A percentile compares a stretch with the other conserved stretches of the same genome.
These are phyloP conservation scores for Pachydiplax longipennis DNA, from an alignment of 2,888 invertebrate species.

Conservation along the genomic window DNA sequence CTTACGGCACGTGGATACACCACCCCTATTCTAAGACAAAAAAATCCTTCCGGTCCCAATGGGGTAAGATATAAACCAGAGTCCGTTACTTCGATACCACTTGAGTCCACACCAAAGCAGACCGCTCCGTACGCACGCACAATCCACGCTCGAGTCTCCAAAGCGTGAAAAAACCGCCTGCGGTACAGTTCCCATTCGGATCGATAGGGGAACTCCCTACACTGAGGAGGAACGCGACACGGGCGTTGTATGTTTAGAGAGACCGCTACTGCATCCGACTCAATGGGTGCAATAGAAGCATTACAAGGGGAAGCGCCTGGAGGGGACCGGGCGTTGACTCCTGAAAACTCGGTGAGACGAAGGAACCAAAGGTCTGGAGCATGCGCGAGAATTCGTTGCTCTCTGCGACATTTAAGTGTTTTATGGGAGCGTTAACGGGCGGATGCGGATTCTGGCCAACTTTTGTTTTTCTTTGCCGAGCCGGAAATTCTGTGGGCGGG, in stretches of 20 bases:
- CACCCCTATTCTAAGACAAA: too few species aligned
- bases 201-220: background rate
- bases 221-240: background rate
- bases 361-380: background rate
- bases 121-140: too few species aligned
- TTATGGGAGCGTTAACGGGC: background rate
- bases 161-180: too few species aligned
- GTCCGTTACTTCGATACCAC: too few species aligned
- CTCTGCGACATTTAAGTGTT: background rate
- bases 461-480: background rate
- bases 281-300: background rate
- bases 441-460: background rate
- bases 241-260: background rate
- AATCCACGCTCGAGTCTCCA: too few species aligned
- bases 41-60: too few species aligned
- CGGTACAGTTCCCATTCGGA: background rate
- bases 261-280: background rate
- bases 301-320: background rate
- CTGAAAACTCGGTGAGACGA: background rate
- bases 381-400: background rate
- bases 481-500: background rate
- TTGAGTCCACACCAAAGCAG: too few species aligned
- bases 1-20: too few species aligned
- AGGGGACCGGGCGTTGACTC: background rate
- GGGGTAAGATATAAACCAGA: too few species aligned